Conservation (phyloP, 2,888 invertebrate genomes). For the Steinernema carpocapsae region DNA sequence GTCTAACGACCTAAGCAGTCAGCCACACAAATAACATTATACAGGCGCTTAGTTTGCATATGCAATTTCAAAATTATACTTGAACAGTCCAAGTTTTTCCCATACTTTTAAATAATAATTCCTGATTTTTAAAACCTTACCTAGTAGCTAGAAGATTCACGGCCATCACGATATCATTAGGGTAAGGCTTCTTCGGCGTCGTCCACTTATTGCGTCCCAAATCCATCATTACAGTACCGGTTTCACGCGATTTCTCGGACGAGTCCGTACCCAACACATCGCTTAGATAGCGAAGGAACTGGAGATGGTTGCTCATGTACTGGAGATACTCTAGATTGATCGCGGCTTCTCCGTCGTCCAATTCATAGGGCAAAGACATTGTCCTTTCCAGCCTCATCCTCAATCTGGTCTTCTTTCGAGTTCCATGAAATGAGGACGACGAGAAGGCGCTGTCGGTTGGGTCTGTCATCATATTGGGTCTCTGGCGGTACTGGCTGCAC, state of each 20-base stretch:
- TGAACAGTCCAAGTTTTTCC: no score
- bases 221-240: conserved; percentile 51
- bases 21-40: no score
- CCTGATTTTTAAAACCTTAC: no score
- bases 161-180: conserved; percentile 57
- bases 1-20: no score
- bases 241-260: conserved; percentile 37
- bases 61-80: no score
- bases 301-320: conserved; percentile 52
- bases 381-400: neutral
- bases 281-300: conserved; percentile 50
- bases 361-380: conserved; percentile 1
- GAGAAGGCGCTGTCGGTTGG: neutral
- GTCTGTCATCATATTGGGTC: neutral
- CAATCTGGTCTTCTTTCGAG: no score
- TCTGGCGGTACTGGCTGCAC: conserved; percentile 47
- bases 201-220: conserved; percentile 48
- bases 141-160: conserved; percentile 65
- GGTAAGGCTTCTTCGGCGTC: neutral
- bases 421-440: neutral
- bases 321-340: conserved; percentile 47
- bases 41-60: no score
- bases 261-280: conserved; percentile 41
- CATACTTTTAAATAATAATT: no score
- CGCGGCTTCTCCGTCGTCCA: neutral